Percentiles rank a stretch among this genome's conserved stretches.
These are phyloP conservation scores for Arothron firmamentum DNA, from an alignment of 2,113 vertebrate genomes.

Conservation along the genomic window DNA sequence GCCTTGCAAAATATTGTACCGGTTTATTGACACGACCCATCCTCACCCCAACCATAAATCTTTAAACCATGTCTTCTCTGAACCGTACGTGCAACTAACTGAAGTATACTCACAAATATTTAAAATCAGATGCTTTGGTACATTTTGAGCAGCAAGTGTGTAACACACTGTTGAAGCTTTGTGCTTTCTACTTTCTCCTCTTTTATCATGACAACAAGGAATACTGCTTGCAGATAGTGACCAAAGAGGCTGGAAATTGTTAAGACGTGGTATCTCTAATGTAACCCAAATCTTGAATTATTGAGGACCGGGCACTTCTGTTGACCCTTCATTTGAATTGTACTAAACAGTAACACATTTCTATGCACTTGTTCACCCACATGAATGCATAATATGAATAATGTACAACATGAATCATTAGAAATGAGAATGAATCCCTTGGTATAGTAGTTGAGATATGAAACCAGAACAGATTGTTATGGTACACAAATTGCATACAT, in stretches of 20 bases:
- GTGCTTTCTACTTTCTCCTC: too few relatives aligned
- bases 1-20: constrained; percentile 4
- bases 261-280: too few relatives aligned
- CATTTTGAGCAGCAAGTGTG: too few relatives aligned
- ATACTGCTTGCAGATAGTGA: too few relatives aligned
- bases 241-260: constrained; percentile 6
- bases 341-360: not conserved
- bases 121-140: too few relatives aligned
- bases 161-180: too few relatives aligned
- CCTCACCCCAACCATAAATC: constrained; percentile 5
- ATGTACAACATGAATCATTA: constrained; percentile 32
- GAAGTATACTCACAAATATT: too few relatives aligned
- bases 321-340: constrained; percentile 15
- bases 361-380: not conserved
- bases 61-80: constrained; percentile 12
- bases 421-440: constrained; percentile 28
- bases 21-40: not conserved
- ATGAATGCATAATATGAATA: constrained; percentile 28
- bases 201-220: not conserved
- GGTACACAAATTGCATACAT: too few relatives aligned
- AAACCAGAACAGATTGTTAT: too few relatives aligned
- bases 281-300: constrained; percentile 11
- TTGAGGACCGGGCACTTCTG: constrained; percentile 10
- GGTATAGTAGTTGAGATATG: constrained; percentile 2
- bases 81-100: constrained; percentile 3